Conservation (phyloP, 2,113 vertebrate species). For the Larimichthys crocea region DNA sequence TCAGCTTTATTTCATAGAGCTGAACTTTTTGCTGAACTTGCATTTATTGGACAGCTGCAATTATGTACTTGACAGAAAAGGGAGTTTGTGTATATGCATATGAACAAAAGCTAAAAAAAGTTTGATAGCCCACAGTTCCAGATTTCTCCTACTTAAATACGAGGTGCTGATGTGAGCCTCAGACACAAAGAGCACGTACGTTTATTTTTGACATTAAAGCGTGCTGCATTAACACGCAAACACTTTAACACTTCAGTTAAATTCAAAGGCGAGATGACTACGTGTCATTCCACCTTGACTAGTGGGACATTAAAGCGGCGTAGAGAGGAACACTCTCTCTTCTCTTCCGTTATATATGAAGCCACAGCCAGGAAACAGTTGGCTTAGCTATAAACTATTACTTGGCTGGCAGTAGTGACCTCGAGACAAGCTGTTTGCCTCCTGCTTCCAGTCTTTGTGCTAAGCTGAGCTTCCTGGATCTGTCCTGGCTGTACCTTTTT, state of each 20-base stretch:
- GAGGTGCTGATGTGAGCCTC: not conserved
- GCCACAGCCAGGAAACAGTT: not conserved
- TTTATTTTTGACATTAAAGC: conserved; percentile 5
- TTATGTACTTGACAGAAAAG: not conserved
- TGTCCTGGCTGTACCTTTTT: not conserved
- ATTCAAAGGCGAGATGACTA: not conserved
- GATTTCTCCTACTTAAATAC: not conserved
- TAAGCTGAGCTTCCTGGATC: not conserved
- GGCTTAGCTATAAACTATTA: not conserved
- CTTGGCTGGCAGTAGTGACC: not conserved
- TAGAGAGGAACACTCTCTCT: not conserved
- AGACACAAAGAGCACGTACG: conserved; percentile 5
- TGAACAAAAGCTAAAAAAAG: not conserved
- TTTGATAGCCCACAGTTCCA: not conserved
- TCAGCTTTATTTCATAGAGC: not conserved
- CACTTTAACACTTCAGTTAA: not conserved
- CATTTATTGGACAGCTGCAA: not conserved
- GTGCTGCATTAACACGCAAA: conserved; percentile 19
- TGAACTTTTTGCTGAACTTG: not conserved
- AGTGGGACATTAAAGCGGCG: not conserved
- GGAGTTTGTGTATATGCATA: not conserved
- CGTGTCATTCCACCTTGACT: too few species aligned
- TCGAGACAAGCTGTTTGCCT: not conserved
- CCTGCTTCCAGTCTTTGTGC: not conserved
- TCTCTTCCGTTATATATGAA: not conserved